Evolutionary conservation across 2,797 vertebrate genomes (phyloP), one percentile per base, ranked within the genome.

Genomic region (Spinus olivaceus): DNA sequence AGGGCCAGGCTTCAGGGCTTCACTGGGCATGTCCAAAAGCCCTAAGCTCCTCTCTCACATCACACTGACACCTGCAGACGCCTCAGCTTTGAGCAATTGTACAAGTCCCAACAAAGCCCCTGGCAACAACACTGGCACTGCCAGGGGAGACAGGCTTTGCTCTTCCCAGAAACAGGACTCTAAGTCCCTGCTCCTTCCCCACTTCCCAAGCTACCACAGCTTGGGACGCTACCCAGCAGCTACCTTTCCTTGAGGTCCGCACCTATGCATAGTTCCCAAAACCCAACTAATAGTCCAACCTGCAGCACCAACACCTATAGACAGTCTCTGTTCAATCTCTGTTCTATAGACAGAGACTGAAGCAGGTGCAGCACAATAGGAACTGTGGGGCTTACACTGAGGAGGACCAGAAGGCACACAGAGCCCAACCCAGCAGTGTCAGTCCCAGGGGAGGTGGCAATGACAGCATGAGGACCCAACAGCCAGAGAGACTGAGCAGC

Each of bases 41-140:
- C 49, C 65, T 51, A 56, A 1, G 44, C 8, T 73, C 39, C 56
- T 82, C 71, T 89, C 60, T 80, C 51, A 0, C 60, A 81, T 39
- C 88, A 67, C 77, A 81, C 41, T 18, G 23, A 71, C 61, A 59
- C 44, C 17, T 85, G 65, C 37, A 88, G 84, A n/a, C 90, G 86
- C 46, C 51, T 88, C 92, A 90, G 57, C 80, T 83, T 88, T 86
- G 64, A 92, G 69, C 56, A 91, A 91, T 9, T 20, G 33, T 72
- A 78, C 88, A 94, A 91, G 79, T 78, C 76, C 51, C 69, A 91
- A 64, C 60, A 90, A 71, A 92, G 57, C 30, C 80, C 81, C 56
- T 64, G 85, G 86, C 73, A 93, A 69, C n/a, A 81, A 41, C 59
- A 46, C 5, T 19, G 14, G 42, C 39, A 51, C 49, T 47, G 81